phyloP scores from a whole-genome alignment of 30 jellyfish, hydroid and myxozoan genomes.

The Phacellophora camtschatica region DNA sequence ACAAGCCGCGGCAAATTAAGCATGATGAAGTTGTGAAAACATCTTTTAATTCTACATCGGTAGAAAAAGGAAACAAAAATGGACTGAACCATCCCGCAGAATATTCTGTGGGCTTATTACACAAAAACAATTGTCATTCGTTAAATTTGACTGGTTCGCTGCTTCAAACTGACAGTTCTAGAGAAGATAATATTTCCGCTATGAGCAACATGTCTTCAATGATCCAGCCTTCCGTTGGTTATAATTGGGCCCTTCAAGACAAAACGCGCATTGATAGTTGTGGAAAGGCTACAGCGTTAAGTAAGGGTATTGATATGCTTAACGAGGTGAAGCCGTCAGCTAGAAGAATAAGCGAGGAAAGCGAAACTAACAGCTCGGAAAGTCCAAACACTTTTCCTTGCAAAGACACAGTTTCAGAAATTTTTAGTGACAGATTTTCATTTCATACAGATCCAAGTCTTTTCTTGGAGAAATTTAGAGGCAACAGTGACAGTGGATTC shows the following conservation, averaged over 20 bases:
- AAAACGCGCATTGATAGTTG: not conserved
- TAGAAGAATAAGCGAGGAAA: not conserved
- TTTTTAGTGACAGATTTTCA: constrained; percentile 18
- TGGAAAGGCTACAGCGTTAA: not conserved
- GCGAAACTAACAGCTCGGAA: not conserved
- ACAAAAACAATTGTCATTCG: not conserved
- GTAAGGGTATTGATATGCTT: not conserved
- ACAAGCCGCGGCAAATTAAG: not conserved
- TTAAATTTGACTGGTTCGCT: not conserved
- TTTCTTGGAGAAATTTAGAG: not conserved
- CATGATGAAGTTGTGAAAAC: not conserved
- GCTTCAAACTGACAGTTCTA: not conserved
- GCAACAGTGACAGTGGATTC: constrained; percentile 54
- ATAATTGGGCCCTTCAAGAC: not conserved
- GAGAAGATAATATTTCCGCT: not conserved
- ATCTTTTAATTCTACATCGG: not conserved
- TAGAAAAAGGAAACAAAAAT: not conserved
- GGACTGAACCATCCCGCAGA: not conserved
- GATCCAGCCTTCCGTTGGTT: not conserved
- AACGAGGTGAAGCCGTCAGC: not conserved
- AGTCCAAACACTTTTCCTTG: not conserved
- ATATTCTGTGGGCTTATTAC: no score
- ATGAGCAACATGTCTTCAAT: not conserved
- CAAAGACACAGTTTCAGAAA: not conserved
- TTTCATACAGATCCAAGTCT: constrained; percentile 14